Conservation (phyloP, 2,888 invertebrate genomes). For the Arge pagana region DNA sequence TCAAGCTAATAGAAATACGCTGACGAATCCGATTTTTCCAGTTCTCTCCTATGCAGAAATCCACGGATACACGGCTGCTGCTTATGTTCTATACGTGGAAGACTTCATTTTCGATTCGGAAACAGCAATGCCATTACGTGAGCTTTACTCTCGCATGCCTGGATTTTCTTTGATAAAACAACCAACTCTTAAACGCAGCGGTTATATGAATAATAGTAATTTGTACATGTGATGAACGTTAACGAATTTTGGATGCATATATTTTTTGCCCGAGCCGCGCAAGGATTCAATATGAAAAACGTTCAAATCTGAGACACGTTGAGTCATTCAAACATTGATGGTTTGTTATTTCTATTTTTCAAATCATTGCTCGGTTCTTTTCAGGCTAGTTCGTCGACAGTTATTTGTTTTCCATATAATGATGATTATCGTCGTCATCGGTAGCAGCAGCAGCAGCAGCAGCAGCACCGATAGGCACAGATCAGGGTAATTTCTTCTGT, state of each 20-base stretch:
- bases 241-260: background rate
- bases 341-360: constrained; percentile 23
- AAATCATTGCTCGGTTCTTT: constrained; percentile 12
- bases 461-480: no score
- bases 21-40: no score
- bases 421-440: no score
- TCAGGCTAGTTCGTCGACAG: background rate
- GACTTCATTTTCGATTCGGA: constrained; percentile 47
- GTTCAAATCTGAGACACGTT: background rate
- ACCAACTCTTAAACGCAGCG: constrained; percentile 33
- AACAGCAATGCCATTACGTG: constrained; percentile 43
- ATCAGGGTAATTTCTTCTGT: no score
- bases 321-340: constrained; percentile 3
- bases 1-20: no score
- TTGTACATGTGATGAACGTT: constrained; percentile 44
- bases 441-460: no score
- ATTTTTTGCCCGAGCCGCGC: constrained; percentile 1
- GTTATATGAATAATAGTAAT: constrained; percentile 50
- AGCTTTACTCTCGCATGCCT: constrained; percentile 41
- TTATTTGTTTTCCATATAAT: background rate
- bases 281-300: constrained; percentile 3
- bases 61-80: constrained; percentile 38
- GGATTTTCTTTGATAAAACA: constrained; percentile 34
- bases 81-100: constrained; percentile 49
- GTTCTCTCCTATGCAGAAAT: constrained; percentile 50